A percentile compares a stretch with the other conserved stretches of the same genome.
Conservation (phyloP, 23 tunicate species). For the Halocynthia aurantium region DNA sequence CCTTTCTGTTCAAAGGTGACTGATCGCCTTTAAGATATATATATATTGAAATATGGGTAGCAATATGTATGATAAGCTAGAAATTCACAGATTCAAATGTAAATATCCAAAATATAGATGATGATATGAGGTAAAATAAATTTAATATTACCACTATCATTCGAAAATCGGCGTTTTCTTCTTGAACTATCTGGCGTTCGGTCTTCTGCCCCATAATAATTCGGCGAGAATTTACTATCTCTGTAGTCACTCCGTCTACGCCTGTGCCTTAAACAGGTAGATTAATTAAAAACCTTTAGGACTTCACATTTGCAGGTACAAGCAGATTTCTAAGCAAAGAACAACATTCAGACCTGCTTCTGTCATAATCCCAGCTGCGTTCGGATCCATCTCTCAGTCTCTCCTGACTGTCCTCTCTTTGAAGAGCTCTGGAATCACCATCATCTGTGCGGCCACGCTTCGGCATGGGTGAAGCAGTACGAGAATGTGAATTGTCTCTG, state of each 20-base stretch:
- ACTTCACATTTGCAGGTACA: no score
- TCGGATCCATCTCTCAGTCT: constrained; percentile 9
- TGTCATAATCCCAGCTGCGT: constrained; percentile 6
- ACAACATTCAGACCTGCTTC: background rate
- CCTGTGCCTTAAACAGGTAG: background rate
- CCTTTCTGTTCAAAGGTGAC: constrained; percentile 5
- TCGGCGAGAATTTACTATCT: constrained; percentile 12
- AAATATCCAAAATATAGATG: no score
- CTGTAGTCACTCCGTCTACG: background rate
- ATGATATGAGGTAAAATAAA: no score
- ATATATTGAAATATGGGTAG: constrained; percentile 1
- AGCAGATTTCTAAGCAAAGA: no score
- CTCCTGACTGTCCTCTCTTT: constrained; percentile 13
- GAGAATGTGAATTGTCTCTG: constrained; percentile 1
- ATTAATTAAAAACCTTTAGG: no score
- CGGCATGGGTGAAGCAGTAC: constrained; percentile 17
- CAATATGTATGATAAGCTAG: background rate
- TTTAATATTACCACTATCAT: constrained; percentile 9
- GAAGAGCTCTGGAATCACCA: background rate
- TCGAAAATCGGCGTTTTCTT: constrained; percentile 23
- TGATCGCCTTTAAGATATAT: background rate
- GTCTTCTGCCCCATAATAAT: background rate
- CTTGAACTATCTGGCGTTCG: constrained; percentile 4
- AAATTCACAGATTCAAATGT: no score
- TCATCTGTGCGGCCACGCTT: constrained; percentile 17